phyloP scores from a whole-genome alignment of 2,113 vertebrate species.

The Melanerpes aurifrons region DNA sequence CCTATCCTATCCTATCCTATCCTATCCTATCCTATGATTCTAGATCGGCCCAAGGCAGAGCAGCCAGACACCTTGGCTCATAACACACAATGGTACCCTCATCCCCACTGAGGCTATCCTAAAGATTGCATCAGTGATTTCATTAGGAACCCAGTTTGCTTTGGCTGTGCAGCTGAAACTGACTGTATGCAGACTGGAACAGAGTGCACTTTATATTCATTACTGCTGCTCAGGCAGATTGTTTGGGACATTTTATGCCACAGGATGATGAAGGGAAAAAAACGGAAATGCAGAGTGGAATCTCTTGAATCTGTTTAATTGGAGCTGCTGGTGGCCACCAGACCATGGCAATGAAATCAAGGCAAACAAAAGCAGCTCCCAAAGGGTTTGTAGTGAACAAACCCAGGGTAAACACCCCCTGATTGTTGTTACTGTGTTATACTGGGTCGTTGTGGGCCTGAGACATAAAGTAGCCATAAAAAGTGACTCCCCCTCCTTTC shows the following conservation, averaged over 20 bases:
- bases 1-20: too few relatives aligned
- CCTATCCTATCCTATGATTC: too few relatives aligned
- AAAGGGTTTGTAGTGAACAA: constrained; percentile 37
- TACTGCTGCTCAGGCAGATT: constrained; percentile 40
- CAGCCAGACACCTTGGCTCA: neutral
- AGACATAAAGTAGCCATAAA: constrained; percentile 47
- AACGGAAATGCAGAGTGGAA: constrained; percentile 17
- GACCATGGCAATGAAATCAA: constrained; percentile 57
- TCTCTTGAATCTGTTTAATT: constrained; percentile 58
- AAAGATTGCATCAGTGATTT: constrained; percentile 14
- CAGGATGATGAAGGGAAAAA: neutral
- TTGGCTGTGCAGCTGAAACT: constrained; percentile 29
- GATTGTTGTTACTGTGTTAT: constrained; percentile 49
- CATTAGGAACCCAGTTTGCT: constrained; percentile 30
- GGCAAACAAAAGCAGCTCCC: constrained; percentile 54
- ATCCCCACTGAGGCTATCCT: neutral
- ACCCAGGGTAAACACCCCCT: neutral
- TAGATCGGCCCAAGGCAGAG: neutral
- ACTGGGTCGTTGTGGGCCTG: neutral
- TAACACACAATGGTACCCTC: neutral
- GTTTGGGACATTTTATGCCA: constrained; percentile 42
- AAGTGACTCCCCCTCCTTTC: neutral
- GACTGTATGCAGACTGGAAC: neutral
- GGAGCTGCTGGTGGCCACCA: constrained; percentile 28
- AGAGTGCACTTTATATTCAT: constrained; percentile 45